phyloP scores from a whole-genome alignment of 1,140 invertebrate genomes.

The Penaeus indicus region DNA sequence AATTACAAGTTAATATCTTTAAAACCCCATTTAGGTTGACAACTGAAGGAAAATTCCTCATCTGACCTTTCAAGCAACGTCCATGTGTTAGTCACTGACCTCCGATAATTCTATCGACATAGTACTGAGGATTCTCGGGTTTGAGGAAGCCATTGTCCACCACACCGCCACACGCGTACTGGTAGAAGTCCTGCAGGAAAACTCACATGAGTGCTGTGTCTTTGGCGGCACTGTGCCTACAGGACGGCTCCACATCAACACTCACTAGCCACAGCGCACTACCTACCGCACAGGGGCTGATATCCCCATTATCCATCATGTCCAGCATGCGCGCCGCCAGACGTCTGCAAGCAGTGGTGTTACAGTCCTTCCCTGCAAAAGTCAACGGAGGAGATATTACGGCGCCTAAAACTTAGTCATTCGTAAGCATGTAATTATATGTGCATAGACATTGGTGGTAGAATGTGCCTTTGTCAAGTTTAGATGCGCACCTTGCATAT shows the following conservation, averaged over 20 bases:
- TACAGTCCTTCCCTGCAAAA: background rate
- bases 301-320: constrained; percentile 34
- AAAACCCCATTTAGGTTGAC: background rate
- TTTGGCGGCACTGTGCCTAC: background rate
- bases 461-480: too few species aligned
- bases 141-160: constrained; percentile 39
- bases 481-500: background rate
- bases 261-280: background rate
- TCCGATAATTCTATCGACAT: constrained; percentile 5
- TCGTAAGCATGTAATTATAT: background rate
- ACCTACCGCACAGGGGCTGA: constrained; percentile 42
- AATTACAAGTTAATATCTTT: background rate
- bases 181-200: constrained; percentile 58
- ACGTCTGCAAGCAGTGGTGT: constrained; percentile 30
- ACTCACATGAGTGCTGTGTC: background rate
- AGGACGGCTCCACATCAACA: background rate
- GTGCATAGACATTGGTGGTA: background rate
- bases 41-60: background rate
- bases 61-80: too few species aligned
- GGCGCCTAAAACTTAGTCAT: too few species aligned
- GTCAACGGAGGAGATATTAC: too few species aligned
- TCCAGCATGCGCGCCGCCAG: constrained; percentile 46
- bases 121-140: constrained; percentile 26
- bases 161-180: constrained; percentile 61
- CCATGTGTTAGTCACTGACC: constrained; percentile 7